Conservation (phyloP, 2,888 invertebrate species). For the Ophion slaviceki region DNA sequence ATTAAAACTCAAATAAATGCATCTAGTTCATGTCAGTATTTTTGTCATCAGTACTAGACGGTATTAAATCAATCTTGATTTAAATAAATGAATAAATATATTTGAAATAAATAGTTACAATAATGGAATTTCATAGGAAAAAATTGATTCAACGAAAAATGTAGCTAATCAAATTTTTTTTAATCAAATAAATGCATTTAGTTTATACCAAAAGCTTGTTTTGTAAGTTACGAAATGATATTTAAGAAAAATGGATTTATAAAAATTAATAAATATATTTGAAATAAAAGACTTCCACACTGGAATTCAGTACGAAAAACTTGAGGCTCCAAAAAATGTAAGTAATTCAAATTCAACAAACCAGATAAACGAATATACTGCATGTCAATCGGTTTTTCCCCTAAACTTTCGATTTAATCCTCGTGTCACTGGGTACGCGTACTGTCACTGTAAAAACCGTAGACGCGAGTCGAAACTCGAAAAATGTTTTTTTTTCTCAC, state of each 20-base stretch:
- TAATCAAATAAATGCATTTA: too few species aligned
- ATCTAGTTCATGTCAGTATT: too few species aligned
- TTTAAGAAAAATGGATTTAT: not conserved
- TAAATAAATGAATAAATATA: too few species aligned
- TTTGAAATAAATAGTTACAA: not conserved
- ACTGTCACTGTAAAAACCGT: not conserved
- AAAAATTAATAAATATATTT: not conserved
- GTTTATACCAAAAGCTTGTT: not conserved
- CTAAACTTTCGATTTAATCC: not conserved
- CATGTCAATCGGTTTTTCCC: not conserved
- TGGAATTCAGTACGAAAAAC: not conserved
- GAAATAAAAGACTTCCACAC: not conserved
- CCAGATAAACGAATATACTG: not conserved
- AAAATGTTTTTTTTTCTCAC: slow-evolving; percentile 3
- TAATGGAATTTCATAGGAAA: not conserved
- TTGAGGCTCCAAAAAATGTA: not conserved
- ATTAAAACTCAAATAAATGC: too few species aligned
- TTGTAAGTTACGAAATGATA: not conserved
- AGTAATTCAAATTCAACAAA: not conserved
- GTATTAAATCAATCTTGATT: too few species aligned
- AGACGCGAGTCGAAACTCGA: not conserved
- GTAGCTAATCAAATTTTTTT: not conserved
- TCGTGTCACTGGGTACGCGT: not conserved
- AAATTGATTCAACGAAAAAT: not conserved
- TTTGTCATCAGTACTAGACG: too few species aligned